Percentiles rank a stretch among this genome's conserved stretches.
Conservation (phyloP, 2,113 vertebrate genomes). For the Sinocyclocheilus anophthalmus region DNA sequence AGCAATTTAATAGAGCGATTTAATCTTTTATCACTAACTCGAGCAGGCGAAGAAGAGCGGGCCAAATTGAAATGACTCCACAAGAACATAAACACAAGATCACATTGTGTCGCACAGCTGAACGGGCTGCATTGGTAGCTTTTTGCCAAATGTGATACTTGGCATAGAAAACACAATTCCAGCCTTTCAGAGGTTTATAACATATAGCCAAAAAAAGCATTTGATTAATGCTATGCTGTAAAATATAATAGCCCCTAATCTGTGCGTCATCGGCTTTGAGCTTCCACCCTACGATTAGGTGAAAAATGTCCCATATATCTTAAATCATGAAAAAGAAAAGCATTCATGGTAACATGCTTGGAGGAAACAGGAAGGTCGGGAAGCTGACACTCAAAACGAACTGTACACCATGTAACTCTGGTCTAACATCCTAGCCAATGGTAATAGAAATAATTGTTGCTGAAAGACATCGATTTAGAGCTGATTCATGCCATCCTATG, state of each 20-base stretch:
- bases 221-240: slow-evolving; percentile 26
- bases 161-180: slow-evolving; percentile 37
- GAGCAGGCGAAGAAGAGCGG: slow-evolving; percentile 20
- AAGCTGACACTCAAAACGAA: slow-evolving; percentile 35
- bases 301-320: slow-evolving; percentile 22
- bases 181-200: slow-evolving; percentile 24
- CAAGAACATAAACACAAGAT: slow-evolving; percentile 35
- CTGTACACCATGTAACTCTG: slow-evolving; percentile 42
- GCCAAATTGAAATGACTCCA: slow-evolving; percentile 61
- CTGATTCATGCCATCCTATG: background rate
- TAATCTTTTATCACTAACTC: slow-evolving; percentile 62
- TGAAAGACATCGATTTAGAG: slow-evolving; percentile 38
- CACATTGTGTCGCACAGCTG: slow-evolving; percentile 46
- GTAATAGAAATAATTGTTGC: slow-evolving; percentile 50
- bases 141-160: slow-evolving; percentile 31
- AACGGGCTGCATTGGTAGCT: slow-evolving; percentile 45
- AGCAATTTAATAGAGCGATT: slow-evolving; percentile 60
- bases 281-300: slow-evolving; percentile 3
- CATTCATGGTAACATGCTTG: slow-evolving; percentile 31
- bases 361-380: slow-evolving; percentile 37
- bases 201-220: slow-evolving; percentile 30
- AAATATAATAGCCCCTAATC: slow-evolving; percentile 47
- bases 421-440: slow-evolving; percentile 48
- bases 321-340: slow-evolving; percentile 24
- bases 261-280: slow-evolving; percentile 2